Base-by-base conservation (phyloP, 2,888 invertebrate genomes). In the Ochlodes sylvanus region DNA sequence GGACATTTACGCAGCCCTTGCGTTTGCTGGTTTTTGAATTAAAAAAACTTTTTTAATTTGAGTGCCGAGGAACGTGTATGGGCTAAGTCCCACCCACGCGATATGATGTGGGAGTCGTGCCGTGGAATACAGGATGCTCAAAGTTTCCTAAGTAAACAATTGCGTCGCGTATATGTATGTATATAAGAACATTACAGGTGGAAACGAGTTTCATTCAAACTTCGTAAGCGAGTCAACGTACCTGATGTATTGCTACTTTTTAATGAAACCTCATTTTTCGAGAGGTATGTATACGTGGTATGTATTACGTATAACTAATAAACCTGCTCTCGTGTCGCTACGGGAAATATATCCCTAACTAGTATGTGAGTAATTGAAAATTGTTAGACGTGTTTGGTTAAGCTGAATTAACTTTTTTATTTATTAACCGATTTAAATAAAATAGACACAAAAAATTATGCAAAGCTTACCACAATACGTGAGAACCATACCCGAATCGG, bases 41-140 rank as follows among this genome's bases (percentile, higher is more conserved):
- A 38, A 41, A 57, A 17, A 50, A 50, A 50, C 61, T 50, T 61
- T 50, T 61, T 15, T 50, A 61, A 50, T 61, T 19, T 9, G 19
- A n/a, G 17, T 50, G 19, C 50, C 38, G 34, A 19, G 19, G 34
- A 34, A 34, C 34, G 19, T 61, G 47, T 61, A 61, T 32, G 50
- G 19, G 19, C 34, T 50, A 61, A 61, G 50, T 61, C 44, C 60
- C 27, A 44, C 44, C 41, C 42, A n/a, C 57, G 42, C 44, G 27
- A 27, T 5, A 27, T 5, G n/a, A 58, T 44, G 44, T 27, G 42
- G 15, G 42, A 34, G 50, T 19, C 50, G 61, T 34, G 61, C 50
- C 50, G 17, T 7, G 61, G 19, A 50, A 61, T 50, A 50, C 61
- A n/a, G 44, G 44, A n/a, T 12, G 27, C n/a, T 60, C 27, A 61